A percentile compares a stretch with the other conserved stretches of the same genome.
Conservation (phyloP, 92 coral and sea anemone species). For the Siderastrea siderea region DNA sequence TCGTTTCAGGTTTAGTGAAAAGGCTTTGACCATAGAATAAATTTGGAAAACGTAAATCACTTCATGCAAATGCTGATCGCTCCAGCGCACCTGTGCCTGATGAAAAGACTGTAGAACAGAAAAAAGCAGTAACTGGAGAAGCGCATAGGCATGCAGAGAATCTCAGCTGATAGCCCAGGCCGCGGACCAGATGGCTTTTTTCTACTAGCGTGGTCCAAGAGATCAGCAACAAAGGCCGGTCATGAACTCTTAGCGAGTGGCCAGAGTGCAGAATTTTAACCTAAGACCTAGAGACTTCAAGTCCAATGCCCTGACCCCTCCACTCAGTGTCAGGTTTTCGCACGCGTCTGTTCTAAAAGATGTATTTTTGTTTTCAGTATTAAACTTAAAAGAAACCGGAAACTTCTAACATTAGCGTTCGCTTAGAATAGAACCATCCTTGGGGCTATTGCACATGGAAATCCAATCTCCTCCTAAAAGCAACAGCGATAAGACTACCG, state of each 20-base stretch:
- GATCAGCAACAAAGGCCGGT: background rate
- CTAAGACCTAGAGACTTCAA: background rate
- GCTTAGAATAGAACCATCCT: background rate
- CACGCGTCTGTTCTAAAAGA: no score
- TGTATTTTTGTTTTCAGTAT: no score
- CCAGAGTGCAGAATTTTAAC: background rate
- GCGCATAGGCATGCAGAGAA: background rate
- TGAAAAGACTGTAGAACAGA: background rate
- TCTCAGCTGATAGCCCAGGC: background rate
- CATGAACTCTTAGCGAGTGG: background rate
- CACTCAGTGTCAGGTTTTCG: background rate
- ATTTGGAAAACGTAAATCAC: background rate
- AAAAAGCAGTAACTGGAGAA: background rate
- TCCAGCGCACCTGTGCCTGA: background rate
- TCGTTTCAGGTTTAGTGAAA: no score
- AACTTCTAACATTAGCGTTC: background rate
- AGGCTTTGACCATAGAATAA: background rate
- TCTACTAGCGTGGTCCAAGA: background rate
- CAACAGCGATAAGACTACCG: background rate
- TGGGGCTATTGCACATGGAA: background rate
- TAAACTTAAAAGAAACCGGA: background rate
- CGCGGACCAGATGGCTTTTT: background rate
- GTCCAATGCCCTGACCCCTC: background rate
- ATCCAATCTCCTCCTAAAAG: background rate
- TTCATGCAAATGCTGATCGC: background rate